phyloP scores from a whole-genome alignment of 1,140 invertebrate species.

The Achatina immaculata region DNA sequence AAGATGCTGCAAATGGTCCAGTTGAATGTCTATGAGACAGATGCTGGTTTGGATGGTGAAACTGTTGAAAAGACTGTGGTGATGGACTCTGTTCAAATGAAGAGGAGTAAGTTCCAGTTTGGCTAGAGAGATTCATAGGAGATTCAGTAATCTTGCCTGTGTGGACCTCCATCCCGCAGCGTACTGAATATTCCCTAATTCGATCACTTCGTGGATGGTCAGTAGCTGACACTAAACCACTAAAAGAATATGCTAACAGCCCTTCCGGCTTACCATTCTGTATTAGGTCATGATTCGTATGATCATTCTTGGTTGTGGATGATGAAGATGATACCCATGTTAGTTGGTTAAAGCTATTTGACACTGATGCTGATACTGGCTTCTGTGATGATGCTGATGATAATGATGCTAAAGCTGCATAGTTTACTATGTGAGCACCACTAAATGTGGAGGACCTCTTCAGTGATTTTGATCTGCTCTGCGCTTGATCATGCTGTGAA shows the following conservation, averaged over 20 bases:
- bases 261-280: not conserved
- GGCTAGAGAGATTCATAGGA: too few relatives aligned
- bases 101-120: too few relatives aligned
- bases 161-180: too few relatives aligned
- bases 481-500: not conserved
- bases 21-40: not conserved
- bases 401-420: not conserved
- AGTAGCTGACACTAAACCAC: too few relatives aligned
- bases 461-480: slow-evolving; percentile 55
- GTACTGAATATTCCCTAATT: too few relatives aligned
- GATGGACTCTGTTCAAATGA: too few relatives aligned
- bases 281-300: not conserved
- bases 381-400: not conserved
- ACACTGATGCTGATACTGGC: not conserved
- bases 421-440: slow-evolving; percentile 70
- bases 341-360: not conserved
- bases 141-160: too few relatives aligned
- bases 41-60: not conserved
- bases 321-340: not conserved
- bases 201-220: too few relatives aligned
- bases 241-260: not conserved
- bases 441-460: slow-evolving; percentile 78
- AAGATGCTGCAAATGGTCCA: not conserved
- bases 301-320: not conserved
- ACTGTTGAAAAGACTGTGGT: not conserved